Evolutionary conservation across 2,797 vertebrate genomes (phyloP).

Genomic region (Podargus strigoides): DNA sequence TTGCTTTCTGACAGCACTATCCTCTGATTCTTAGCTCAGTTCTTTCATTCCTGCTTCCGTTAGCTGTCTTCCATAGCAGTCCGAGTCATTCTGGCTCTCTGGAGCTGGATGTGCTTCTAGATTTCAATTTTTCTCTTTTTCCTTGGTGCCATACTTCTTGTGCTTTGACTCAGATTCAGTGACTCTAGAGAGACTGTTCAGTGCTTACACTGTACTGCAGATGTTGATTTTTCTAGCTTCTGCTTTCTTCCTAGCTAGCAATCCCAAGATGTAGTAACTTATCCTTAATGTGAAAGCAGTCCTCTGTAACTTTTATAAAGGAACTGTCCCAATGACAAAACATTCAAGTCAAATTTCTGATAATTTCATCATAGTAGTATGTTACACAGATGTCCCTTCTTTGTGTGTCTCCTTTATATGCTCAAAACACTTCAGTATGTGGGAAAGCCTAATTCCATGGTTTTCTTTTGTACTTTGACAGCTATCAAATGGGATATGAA

Average conservation of each 20-base stretch:
- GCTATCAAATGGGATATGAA: not conserved
- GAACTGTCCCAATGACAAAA: not conserved
- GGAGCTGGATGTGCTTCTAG: not conserved
- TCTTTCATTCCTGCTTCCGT: not conserved
- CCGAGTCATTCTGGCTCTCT: not conserved
- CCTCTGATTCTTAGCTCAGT: not conserved
- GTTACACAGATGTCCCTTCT: not conserved
- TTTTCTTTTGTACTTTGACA: not conserved
- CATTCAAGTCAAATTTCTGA: not conserved
- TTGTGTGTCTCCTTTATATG: not conserved
- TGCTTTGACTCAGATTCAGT: not conserved
- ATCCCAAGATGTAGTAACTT: not conserved
- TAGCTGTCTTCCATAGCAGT: not conserved
- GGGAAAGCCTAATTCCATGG: not conserved
- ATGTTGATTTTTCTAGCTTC: not conserved
- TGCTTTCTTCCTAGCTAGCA: not conserved
- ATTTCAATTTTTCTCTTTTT: not conserved
- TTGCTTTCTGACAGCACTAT: not conserved
- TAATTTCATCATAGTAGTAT: not conserved
- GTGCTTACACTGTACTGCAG: not conserved
- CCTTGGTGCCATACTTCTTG: fast-evolving
- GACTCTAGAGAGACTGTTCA: not conserved
- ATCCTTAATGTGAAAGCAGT: not conserved
- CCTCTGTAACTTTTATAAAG: not conserved
- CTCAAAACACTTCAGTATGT: not conserved